Evolutionary conservation across 92 coral and sea anemone species (phyloP), one percentile per base, ranked within the genome.

Genomic region (Meandrina meandrites): DNA sequence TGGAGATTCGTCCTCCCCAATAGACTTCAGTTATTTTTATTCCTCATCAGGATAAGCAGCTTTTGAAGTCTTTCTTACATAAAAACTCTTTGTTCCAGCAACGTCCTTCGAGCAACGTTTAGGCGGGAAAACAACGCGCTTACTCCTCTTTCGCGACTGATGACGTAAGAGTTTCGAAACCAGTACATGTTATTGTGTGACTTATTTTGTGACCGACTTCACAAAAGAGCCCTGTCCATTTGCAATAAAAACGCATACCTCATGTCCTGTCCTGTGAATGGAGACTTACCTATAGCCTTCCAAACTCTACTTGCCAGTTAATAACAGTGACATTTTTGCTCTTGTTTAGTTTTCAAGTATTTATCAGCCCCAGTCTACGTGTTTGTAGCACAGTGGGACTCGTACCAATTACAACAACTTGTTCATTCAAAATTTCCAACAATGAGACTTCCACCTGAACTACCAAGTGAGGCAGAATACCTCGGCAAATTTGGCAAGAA

Each of bases 341-440:
- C 56, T 51, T 19, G 71, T 22, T 47, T 89, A 97, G 99, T 95
- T 68, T 84, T 97, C 48, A 88, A 88, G 53, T 84, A 97, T 76
- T 80, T 97, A 30, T 88, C 97, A 15, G 93, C 97, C 58, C 99
- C 99, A 56, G 96, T 97, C 31, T 97, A 88, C 77, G 99, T 97
- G 69, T 95, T 97, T 96, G 99, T 97, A 32, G 98, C 99, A 2
- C 99, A 95, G 77, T 97, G 99, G 99, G 99, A 97, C 79, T 93
- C 98, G 2, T 97, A 97, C 81, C 99, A 97, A 82, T 56, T 97
- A 13, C 91, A 89, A 78, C 97, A 97, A 84, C 91, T 97, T 31
- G 96, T 92, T 13, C 98, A 93, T 58, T 93, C 95, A 14, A 79
- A 87, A 76, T 97, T 95, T 81, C 95, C 93, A 0, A 87, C 91